Base-by-base conservation (phyloP, 2,888 invertebrate species). In the Pandemis corylana region DNA sequence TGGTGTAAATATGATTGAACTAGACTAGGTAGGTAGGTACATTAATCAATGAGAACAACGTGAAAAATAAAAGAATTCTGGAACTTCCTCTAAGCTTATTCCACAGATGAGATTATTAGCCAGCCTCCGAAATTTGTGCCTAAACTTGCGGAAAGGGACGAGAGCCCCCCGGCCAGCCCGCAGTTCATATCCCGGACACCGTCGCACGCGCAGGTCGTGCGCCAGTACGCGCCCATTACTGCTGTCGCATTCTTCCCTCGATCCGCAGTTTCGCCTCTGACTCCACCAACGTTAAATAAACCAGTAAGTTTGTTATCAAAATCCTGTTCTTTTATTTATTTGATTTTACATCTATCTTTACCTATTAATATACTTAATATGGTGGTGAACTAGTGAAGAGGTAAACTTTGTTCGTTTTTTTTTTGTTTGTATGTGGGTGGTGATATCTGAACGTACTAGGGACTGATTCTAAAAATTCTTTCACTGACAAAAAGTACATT, bases 161-260 rank as follows among this genome's bases (percentile, higher is more conserved):
- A 92, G 74, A 92, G 91, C 76, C 92, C 91, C 7, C 91, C 91
- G 42, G 88, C 89, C 0, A 84, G 86, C 49, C 91, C 92, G 13
- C 89, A 90, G 70, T 92, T 93, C 75, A 72, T 91, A 64, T 80
- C 87, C 0, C 84, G 89, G 44, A 78, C 85, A 42, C 81, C 85
- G 2, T 49, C 77, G 7, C 75, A 84, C 1, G 51, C 77, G 7
- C 75, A 84, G 49, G 53, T 83, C 5, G 81, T 84, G 2, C 86
- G 87, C 7, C 92, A 94, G 76, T 92, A 87, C 79, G 92, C 91
- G 6, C 92, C 93, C 0, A 87, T 93, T 71, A 83, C 88, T n/a
- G 85, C 89, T 0, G 92, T 93, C 6, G 85, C 85, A 4, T 93
- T 93, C 77, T 85, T 85, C n/a, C 85, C 80, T 13, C 83, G 83